These are phyloP conservation scores for Myotis pilosus DNA, from an alignment of 2,797 vertebrate species.

Conservation along the genomic window DNA sequence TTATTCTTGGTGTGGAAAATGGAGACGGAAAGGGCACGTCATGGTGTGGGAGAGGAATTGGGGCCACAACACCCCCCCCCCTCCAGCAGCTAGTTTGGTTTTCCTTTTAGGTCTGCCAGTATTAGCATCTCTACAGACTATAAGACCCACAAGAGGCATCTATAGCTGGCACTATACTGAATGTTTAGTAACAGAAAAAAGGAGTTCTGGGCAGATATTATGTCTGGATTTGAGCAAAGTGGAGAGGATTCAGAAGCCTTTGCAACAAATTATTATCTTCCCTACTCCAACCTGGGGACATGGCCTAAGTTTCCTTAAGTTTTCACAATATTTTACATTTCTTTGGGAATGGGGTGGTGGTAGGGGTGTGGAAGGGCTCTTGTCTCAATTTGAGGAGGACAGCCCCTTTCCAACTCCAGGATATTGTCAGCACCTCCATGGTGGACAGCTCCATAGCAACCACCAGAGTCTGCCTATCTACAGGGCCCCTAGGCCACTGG, in stretches of 20 bases:
- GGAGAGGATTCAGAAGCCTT: background rate
- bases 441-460: constrained; percentile 74
- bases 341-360: background rate
- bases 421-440: constrained; percentile 69
- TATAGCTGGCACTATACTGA: background rate
- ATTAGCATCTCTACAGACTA: background rate
- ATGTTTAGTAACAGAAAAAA: background rate
- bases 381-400: constrained; percentile 26
- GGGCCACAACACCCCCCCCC: background rate
- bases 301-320: background rate
- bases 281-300: background rate
- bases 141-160: background rate
- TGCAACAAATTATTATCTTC: background rate
- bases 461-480: background rate
- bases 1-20: background rate
- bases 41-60: background rate
- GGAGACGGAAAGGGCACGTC: background rate
- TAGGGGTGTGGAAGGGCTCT: background rate
- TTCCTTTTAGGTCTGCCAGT: background rate
- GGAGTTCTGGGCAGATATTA: background rate
- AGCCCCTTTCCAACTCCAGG: background rate
- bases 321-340: background rate
- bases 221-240: background rate
- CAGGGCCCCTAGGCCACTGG: background rate
- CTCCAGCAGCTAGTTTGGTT: background rate